Percentiles rank a stretch among this genome's conserved stretches.
phyloP scores from a whole-genome alignment of 30 jellyfish, hydroid and myxozoan species.

The Clytia hemisphaerica region DNA sequence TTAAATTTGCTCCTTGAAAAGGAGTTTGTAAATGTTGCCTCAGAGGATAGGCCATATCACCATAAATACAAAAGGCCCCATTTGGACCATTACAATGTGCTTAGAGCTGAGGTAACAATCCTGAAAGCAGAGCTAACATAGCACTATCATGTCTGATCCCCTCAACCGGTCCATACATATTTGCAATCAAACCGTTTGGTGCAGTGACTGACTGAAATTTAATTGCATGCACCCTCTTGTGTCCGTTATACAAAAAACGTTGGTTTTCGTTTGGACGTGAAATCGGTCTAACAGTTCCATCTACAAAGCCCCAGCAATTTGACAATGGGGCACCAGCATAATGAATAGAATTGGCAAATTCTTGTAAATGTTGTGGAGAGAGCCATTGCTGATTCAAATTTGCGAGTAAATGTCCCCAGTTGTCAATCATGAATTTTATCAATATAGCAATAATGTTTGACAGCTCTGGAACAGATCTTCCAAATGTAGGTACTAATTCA shows the following conservation, averaged over 20 bases:
- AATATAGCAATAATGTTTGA: background rate
- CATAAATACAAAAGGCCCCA: constrained; percentile 34
- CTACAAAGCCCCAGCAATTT: too few relatives aligned
- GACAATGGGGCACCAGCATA: background rate
- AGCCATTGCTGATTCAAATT: background rate
- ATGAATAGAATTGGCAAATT: background rate
- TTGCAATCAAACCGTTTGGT: background rate
- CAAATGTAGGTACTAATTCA: background rate
- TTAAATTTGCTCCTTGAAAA: background rate
- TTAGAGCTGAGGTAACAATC: background rate
- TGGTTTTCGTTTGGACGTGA: background rate
- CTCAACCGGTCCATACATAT: background rate
- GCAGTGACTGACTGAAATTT: constrained; percentile 2
- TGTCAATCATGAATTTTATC: background rate
- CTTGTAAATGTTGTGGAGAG: background rate
- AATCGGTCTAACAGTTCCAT: background rate
- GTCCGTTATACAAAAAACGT: too few relatives aligned
- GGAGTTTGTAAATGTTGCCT: background rate
- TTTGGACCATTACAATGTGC: background rate
- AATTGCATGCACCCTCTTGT: too few relatives aligned
- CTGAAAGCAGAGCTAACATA: background rate
- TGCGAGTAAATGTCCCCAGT: background rate
- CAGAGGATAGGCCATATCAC: constrained; percentile 51
- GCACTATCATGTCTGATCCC: constrained; percentile 19
- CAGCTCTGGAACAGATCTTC: background rate